Evolutionary conservation across 2,113 vertebrate genomes (phyloP), one percentile per base, ranked within the genome.

Genomic region (Electrona antarctica): DNA sequence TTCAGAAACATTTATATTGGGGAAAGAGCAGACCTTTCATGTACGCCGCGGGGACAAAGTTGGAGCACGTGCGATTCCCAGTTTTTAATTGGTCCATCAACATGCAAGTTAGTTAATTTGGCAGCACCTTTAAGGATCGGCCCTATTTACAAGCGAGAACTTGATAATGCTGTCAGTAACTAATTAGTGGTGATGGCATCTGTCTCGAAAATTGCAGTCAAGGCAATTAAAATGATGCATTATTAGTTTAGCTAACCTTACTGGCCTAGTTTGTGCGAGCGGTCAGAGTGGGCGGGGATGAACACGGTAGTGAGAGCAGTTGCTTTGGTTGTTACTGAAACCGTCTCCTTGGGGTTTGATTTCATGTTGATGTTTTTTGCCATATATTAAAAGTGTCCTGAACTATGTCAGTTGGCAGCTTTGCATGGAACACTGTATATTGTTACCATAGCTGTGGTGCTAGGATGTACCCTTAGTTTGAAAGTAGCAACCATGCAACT

Each of bases 101-200:
- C 48, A 46, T 77, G 74, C 75, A 79, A 74, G 74, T 81, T 90
- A 82, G 82, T 78, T 70, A 85, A 86, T 88, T 88, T 86, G 77
- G 72, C 57, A 11, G 71, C 7, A 9, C 60, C 64, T 68, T 87
- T 70, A 54, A 84, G 77, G 64, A 67, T 14, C 14, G 46, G 63
- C 81, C 79, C 61, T 29, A 64, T 65, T 54, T 29, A 82, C 52
- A 15, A 78, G 76, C 66, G 45, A 58, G 58, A 59, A 77, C 78
- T 71, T 81, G 75, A 83, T 86, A 77, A 82, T 67, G 84, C 72
- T 85, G 85, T 87, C 82, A 79, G 74, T 86, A 63, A 81, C 73
- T 88, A 87, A 91, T 91, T 90, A 86, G 77, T n/a, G 9, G 77
- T 66, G 81, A 89, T 88, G 83, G 85, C 85, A 82, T 87, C 85